Evolutionary conservation across 2,113 vertebrate species (phyloP).

Genomic region (Caretta caretta): DNA sequence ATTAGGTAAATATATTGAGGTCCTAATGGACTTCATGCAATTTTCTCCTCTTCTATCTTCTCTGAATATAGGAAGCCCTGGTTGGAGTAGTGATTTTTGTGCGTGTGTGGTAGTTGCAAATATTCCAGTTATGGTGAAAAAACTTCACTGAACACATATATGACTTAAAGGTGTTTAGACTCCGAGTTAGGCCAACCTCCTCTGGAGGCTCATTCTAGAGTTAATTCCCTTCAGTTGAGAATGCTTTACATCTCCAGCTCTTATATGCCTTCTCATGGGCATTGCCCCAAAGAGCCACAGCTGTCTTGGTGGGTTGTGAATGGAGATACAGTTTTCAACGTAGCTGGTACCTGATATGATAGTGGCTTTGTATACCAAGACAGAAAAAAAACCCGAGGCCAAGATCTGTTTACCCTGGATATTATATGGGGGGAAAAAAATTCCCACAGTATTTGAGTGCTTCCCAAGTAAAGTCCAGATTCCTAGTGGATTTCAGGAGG

Average conservation of each 20-base stretch:
- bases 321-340: not conserved
- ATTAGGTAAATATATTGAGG: not conserved
- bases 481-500: not conserved
- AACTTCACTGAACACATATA: not conserved
- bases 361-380: conserved; percentile 1
- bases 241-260: not conserved
- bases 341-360: conserved; percentile 21
- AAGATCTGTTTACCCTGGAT: not conserved
- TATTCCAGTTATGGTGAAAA: not conserved
- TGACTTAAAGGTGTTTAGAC: not conserved
- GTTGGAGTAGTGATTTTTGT: not conserved
- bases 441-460: not conserved
- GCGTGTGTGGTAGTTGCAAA: not conserved
- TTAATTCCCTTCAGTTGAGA: not conserved
- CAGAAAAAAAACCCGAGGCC: conserved; percentile 4
- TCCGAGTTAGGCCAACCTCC: not conserved
- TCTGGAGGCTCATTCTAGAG: conserved; percentile 6
- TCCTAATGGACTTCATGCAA: not conserved
- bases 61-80: conserved; percentile 26
- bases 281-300: conserved; percentile 12
- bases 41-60: not conserved
- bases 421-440: not conserved
- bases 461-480: not conserved
- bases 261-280: not conserved
- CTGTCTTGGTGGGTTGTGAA: conserved; percentile 15